Conservation (phyloP, 2,888 invertebrate species). For the Dryococelus australis region DNA sequence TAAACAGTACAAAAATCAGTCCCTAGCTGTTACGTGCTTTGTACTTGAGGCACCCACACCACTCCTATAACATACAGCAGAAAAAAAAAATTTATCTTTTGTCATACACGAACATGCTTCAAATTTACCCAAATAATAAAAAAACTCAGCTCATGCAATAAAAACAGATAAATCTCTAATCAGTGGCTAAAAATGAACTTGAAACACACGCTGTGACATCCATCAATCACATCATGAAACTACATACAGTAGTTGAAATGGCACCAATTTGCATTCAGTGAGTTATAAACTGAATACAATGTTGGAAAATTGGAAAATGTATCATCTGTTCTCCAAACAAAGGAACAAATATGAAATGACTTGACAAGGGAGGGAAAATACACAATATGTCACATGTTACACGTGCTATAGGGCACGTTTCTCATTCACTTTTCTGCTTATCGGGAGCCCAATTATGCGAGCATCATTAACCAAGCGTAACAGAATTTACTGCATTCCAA, state of each 20-base stretch:
- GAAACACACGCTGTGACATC: background rate
- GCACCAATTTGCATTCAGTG: conserved; percentile 1
- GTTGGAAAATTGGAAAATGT: background rate
- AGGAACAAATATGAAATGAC: background rate
- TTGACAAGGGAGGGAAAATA: conserved; percentile 1
- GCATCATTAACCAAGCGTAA: too few species aligned
- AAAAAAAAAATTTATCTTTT: background rate
- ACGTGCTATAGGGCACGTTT: too few species aligned
- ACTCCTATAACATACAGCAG: conserved; percentile 4
- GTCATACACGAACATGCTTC: background rate
- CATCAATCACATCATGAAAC: background rate
- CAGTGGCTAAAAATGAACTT: background rate
- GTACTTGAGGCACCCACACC: background rate
- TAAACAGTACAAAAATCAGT: background rate
- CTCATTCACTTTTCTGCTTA: too few species aligned
- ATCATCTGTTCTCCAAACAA: background rate
- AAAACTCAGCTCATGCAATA: background rate
- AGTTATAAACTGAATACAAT: background rate
- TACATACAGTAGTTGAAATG: background rate
- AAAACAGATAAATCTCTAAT: background rate
- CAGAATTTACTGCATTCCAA: too few species aligned
- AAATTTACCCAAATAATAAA: background rate
- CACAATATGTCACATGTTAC: background rate
- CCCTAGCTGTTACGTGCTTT: conserved; percentile 16
- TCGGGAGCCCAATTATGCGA: too few species aligned